Evolutionary conservation across 1,140 invertebrate species (phyloP).

Genomic region (Lordiphosa collinella): DNA sequence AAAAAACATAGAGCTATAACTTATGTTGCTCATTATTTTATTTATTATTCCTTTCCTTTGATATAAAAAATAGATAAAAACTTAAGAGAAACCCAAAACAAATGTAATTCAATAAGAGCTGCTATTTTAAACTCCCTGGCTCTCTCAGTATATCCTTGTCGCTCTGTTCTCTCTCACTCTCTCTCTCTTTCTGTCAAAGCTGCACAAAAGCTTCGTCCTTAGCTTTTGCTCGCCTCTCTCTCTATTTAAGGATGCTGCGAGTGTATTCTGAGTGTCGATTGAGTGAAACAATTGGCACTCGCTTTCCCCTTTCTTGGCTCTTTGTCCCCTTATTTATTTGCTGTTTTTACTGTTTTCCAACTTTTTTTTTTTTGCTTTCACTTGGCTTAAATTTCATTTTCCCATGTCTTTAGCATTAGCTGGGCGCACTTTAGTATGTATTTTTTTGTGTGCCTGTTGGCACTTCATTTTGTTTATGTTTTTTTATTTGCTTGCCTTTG

Average conservation of each 20-base stretch:
- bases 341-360: constrained; percentile 16
- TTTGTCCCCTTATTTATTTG: background rate
- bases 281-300: constrained; percentile 61
- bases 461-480: constrained; percentile 47
- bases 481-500: constrained; percentile 4
- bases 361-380: constrained; percentile 21
- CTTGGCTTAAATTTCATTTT: constrained; percentile 52
- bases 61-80: too few species aligned
- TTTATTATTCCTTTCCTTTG: too few species aligned
- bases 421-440: constrained; percentile 37
- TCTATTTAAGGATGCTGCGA: constrained; percentile 42
- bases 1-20: too few species aligned
- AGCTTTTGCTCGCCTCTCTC: background rate
- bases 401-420: constrained; percentile 57
- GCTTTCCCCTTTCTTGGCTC: constrained; percentile 30
- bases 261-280: constrained; percentile 46
- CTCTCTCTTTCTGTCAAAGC: background rate
- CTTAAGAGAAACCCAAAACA: constrained; percentile 16
- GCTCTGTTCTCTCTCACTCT: too few species aligned
- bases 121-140: background rate
- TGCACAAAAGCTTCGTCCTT: constrained; percentile 26
- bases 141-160: background rate
- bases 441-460: constrained; percentile 40
- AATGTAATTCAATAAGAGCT: background rate
- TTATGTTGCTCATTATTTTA: too few species aligned